A percentile compares a stretch with the other conserved stretches of the same genome.
Conservation (phyloP, 2,888 invertebrate genomes). For the Cephus rjabovi region DNA sequence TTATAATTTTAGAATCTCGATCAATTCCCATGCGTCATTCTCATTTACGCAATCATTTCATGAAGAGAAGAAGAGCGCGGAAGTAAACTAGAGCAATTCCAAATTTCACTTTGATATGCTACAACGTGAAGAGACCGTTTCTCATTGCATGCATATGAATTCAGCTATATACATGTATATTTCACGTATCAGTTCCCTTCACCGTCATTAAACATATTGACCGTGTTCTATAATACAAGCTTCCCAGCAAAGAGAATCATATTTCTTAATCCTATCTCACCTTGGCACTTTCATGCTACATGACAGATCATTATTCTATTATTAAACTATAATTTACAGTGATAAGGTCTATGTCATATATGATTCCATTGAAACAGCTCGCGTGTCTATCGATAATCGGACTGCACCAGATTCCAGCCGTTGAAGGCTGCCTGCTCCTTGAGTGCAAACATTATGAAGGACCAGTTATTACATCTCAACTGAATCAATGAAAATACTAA, state of each 20-base stretch:
- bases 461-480: neutral
- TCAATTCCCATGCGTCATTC: neutral
- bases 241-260: slow-evolving; percentile 26
- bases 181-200: slow-evolving; percentile 30
- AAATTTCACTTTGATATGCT: neutral
- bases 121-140: neutral
- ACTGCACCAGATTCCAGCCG: neutral
- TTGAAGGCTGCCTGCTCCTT: neutral
- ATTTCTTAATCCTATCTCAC: slow-evolving; percentile 33
- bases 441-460: neutral
- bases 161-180: neutral
- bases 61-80: neutral
- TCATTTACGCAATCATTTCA: neutral
- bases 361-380: neutral
- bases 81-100: neutral
- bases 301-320: slow-evolving; percentile 30
- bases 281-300: slow-evolving; percentile 39
- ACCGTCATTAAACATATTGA: slow-evolving; percentile 33
- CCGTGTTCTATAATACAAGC: too few species aligned
- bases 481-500: neutral
- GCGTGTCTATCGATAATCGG: neutral
- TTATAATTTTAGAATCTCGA: neutral
- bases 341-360: neutral
- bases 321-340: neutral
- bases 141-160: neutral